Evolutionary conservation across 2,888 invertebrate genomes (phyloP).

Genomic region (Harpalus rubripes): DNA sequence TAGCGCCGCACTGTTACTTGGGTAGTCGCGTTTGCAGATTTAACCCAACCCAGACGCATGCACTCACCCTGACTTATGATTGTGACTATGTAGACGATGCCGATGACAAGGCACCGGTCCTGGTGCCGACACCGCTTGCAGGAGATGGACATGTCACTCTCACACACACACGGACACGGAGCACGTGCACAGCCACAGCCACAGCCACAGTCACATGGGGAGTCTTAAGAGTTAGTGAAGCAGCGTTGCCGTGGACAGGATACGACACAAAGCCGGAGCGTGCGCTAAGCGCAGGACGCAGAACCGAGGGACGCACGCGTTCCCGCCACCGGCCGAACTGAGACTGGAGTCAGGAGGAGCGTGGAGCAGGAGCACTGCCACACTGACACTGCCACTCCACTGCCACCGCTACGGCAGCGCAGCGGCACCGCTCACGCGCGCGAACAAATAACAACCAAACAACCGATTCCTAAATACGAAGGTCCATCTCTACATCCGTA

Average conservation of each 20-base stretch:
- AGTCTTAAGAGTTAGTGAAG: not conserved
- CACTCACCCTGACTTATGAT: conserved; percentile 81
- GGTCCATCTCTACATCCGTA: not conserved
- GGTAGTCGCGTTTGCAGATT: not conserved
- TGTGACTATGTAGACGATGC: conserved; percentile 81
- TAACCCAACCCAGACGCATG: conserved; percentile 19
- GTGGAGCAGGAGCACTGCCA: conserved; percentile 23
- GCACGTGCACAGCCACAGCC: conserved; percentile 28
- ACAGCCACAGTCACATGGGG: conserved; percentile 51
- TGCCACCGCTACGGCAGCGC: conserved; percentile 16
- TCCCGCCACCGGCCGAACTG: conserved; percentile 56
- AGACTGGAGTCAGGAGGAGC: conserved; percentile 44
- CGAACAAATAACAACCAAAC: conserved; percentile 24
- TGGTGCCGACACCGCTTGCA: conserved; percentile 72
- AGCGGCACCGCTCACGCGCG: conserved; percentile 49
- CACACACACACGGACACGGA: conserved; percentile 43
- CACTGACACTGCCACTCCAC: no score
- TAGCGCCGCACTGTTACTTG: conserved; percentile 15
- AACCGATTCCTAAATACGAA: conserved; percentile 41
- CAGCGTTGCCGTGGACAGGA: not conserved
- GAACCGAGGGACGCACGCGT: conserved; percentile 38
- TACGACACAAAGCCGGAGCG: conserved; percentile 22
- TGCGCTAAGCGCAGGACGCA: conserved; percentile 29
- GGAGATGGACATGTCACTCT: conserved; percentile 63
- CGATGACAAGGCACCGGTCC: conserved; percentile 79